These are phyloP conservation scores for Drosophila murphyi DNA, from an alignment of 1,140 invertebrate genomes.

Conservation along the genomic window DNA sequence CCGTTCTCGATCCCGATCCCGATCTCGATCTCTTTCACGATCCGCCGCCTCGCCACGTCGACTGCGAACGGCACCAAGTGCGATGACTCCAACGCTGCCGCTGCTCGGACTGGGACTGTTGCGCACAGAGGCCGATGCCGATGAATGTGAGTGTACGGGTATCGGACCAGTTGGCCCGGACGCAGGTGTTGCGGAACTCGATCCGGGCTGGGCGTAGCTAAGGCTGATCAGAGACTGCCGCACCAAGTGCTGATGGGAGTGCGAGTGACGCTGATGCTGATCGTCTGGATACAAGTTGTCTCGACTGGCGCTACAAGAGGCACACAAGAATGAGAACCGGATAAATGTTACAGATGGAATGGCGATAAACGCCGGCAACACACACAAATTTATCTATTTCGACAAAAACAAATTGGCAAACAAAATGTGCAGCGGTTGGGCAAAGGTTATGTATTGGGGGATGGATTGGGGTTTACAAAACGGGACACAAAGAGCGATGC, in stretches of 20 bases:
- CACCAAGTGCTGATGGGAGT: conserved; percentile 80
- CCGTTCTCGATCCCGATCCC: conserved; percentile 12
- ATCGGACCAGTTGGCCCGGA: conserved; percentile 40
- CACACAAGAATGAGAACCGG: conserved; percentile 63
- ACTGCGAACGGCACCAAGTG: conserved; percentile 16
- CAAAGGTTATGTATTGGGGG: neutral
- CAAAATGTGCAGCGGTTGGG: conserved; percentile 28
- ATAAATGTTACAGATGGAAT: conserved; percentile 34
- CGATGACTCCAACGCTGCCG: conserved; percentile 48
- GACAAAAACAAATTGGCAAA: conserved; percentile 32
- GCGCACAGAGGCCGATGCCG: conserved; percentile 41
- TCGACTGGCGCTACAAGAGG: conserved; percentile 76
- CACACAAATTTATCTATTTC: conserved; percentile 75
- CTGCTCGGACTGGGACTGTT: conserved; percentile 52
- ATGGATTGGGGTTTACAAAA: neutral
- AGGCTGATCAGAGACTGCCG: conserved; percentile 84
- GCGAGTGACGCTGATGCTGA: conserved; percentile 74
- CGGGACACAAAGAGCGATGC: conserved; percentile 45
- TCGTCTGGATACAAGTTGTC: conserved; percentile 83
- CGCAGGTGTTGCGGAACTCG: conserved; percentile 24
- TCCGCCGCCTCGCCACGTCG: conserved; percentile 23
- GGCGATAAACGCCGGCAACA: conserved; percentile 52
- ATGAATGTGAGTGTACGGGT: conserved; percentile 49
- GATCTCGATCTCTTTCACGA: conserved; percentile 14
- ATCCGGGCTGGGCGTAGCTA: conserved; percentile 73